Base-by-base conservation (phyloP, 2,888 invertebrate species). In the Epiblema foenella region DNA sequence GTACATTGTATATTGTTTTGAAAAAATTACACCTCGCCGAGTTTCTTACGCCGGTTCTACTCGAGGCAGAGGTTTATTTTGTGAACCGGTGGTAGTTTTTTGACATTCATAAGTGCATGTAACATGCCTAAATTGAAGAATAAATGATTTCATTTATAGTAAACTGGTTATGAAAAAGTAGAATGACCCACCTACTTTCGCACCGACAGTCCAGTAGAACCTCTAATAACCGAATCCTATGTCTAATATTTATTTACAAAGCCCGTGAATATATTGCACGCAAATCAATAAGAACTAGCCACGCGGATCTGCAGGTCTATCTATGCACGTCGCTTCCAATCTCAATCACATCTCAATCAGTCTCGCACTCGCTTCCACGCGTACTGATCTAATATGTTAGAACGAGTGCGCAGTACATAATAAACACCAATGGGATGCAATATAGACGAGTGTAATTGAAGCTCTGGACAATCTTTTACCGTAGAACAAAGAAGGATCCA, bases 401-500 rank as follows among this genome's bases (percentile, higher is more conserved):
- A 46, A n/a, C 46, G 46, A 46, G 46, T n/a, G n/a, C n/a, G 7
- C 46, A n/a, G n/a, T n/a, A 46, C 7, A 46, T 7, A n/a, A 4
- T 15, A n/a, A 15, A 46, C 8, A 8, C 7, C 8, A 46, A n/a
- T n/a, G n/a, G 4, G 15, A 46, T n/a, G n/a, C 8, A n/a, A 7
- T 12, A 46, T 5, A 46, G 46, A n/a, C 12, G 46, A 15, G 7
- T 46, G 15, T 4, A 46, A 46, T 46, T 46, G 46, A 15, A n/a
- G 15, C 8, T 7, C 46, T n/a, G n/a, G 5, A 46, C 46, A 71
- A 67, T 67, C 56, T 67, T 67, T 51, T 62, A 46, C 29, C 49
- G 68, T 67, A 64, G 73, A 75, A 76, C 73, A 75, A 75, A 73
- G 75, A 67, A 52, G 69, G 68, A 75, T 73, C 74, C 73, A 73